A percentile compares a stretch with the other conserved stretches of the same genome.
Evolutionary conservation across 2,113 vertebrate species (phyloP).

Genomic region (Dolichallabes microphthalmus): DNA sequence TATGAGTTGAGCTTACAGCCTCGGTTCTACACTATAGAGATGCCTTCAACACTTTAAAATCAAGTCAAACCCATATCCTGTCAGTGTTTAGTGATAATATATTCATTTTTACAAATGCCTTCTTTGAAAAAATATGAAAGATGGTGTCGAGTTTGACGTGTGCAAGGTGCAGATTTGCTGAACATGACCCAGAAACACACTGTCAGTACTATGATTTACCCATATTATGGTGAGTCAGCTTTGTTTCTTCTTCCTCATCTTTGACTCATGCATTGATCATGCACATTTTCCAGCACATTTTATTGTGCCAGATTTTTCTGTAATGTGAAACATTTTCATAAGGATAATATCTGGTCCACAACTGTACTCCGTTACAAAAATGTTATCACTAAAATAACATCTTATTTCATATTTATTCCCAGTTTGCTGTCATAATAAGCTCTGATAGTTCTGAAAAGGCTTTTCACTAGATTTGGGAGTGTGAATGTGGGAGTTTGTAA

Average conservation of each 20-base stretch:
- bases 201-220: neutral
- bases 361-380: neutral
- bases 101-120: neutral
- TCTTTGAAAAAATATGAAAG: neutral
- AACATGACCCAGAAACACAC: slow-evolving; percentile 24
- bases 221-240: slow-evolving; percentile 15
- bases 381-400: neutral
- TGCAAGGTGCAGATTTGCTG: neutral
- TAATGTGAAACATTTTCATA: neutral
- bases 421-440: neutral
- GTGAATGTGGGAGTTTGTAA: neutral
- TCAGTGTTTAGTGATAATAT: neutral
- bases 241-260: neutral
- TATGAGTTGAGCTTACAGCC: neutral
- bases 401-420: neutral
- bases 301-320: neutral
- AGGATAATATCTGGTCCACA: neutral
- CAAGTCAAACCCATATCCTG: neutral
- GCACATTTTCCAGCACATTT: neutral
- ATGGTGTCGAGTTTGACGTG: neutral
- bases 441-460: neutral
- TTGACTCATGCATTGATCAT: slow-evolving; percentile 22
- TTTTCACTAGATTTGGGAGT: neutral
- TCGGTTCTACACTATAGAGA: neutral
- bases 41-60: neutral